Evolutionary conservation across 2,888 invertebrate genomes (phyloP).

Genomic region (Timema cristinae): DNA sequence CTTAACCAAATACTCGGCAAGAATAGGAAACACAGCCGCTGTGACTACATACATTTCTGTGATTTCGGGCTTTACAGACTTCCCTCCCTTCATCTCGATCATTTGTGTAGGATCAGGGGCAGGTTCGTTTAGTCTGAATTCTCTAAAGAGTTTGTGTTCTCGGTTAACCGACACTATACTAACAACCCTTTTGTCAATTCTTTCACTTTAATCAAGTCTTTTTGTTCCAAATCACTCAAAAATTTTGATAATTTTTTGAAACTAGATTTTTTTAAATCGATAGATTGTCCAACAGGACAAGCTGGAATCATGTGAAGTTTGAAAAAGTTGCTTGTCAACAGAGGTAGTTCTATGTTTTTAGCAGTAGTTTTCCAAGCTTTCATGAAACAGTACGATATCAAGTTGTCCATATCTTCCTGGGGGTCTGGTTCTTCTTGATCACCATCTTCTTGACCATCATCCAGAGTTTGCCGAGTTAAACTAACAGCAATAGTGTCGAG

Average conservation of each 20-base stretch:
- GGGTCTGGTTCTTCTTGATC: slow-evolving; percentile 29
- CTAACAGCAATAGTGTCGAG: not conserved
- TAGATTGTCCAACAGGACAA: slow-evolving; percentile 61
- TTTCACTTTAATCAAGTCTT: slow-evolving; percentile 42
- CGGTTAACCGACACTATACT: slow-evolving; percentile 62
- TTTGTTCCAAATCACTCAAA: slow-evolving; percentile 67
- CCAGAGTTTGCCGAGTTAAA: not conserved
- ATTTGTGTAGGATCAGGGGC: slow-evolving; percentile 20
- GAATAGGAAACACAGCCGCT: slow-evolving; percentile 58
- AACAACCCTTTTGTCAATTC: slow-evolving; percentile 72
- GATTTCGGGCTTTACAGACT: slow-evolving; percentile 47
- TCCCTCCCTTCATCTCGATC: slow-evolving; percentile 11
- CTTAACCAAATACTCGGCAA: slow-evolving; percentile 55
- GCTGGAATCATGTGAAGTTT: slow-evolving; percentile 63
- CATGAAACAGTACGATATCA: slow-evolving; percentile 72
- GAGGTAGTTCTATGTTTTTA: slow-evolving; percentile 67
- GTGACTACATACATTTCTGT: slow-evolving; percentile 67
- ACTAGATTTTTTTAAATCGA: slow-evolving; percentile 85
- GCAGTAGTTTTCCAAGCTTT: slow-evolving; percentile 71
- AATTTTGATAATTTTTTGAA: slow-evolving; percentile 87
- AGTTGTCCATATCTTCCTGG: slow-evolving; percentile 62
- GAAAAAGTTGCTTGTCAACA: slow-evolving; percentile 78
- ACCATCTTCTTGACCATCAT: slow-evolving; percentile 16
- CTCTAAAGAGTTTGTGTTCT: slow-evolving; percentile 53
- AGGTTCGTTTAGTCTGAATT: slow-evolving; percentile 42